These are phyloP conservation scores for Seriola rivoliana DNA, from an alignment of 2,113 vertebrate genomes.

Conservation along the genomic window DNA sequence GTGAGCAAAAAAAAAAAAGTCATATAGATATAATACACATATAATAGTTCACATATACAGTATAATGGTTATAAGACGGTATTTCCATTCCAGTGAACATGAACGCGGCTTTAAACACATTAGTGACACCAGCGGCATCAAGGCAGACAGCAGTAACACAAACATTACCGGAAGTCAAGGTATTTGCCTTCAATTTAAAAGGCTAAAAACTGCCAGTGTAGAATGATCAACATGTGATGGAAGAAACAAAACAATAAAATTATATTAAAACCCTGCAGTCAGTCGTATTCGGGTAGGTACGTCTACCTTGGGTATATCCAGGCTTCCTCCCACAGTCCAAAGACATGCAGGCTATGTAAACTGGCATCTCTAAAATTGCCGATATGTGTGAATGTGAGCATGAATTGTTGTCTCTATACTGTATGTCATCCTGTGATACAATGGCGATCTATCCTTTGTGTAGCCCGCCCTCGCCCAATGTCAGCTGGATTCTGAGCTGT, in stretches of 20 bases:
- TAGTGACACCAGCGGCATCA: neutral
- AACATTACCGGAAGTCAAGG: constrained; percentile 16
- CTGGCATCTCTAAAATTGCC: too few relatives aligned
- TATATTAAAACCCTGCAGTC: neutral
- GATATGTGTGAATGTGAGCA: too few relatives aligned
- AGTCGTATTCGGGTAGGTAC: too few relatives aligned
- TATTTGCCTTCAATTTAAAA: constrained; percentile 29
- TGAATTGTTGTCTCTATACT: too few relatives aligned
- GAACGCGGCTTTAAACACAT: constrained; percentile 5
- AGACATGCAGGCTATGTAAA: too few relatives aligned
- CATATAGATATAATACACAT: neutral
- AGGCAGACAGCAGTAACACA: neutral
- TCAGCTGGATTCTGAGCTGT: too few relatives aligned
- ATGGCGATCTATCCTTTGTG: too few relatives aligned
- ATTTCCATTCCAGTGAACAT: neutral
- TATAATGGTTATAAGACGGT: neutral
- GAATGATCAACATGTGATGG: neutral
- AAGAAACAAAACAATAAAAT: neutral
- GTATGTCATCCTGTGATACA: too few relatives aligned
- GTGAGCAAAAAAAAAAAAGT: neutral
- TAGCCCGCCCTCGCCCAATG: too few relatives aligned
- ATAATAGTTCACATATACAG: neutral
- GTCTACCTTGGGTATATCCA: too few relatives aligned
- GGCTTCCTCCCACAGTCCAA: too few relatives aligned
- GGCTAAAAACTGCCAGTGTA: neutral